These are phyloP conservation scores for Porites cylindrica DNA, from an alignment of 92 coral and sea anemone genomes.

Conservation along the genomic window DNA sequence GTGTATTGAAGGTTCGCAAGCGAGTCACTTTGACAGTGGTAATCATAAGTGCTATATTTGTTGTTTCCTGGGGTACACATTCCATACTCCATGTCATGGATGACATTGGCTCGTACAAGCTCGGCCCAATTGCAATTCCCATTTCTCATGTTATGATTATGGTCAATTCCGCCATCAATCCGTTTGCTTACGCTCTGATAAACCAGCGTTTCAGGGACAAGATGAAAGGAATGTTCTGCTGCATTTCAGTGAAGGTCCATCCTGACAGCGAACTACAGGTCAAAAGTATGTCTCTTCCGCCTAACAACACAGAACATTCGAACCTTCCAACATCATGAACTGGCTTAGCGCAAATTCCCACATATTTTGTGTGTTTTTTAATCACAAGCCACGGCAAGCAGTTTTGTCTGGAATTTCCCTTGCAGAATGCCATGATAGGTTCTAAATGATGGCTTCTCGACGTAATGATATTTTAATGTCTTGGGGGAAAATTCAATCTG, in stretches of 20 bases:
- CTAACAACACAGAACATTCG: no score
- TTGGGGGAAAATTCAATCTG: no score
- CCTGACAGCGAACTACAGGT: neutral
- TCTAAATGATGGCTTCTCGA: no score
- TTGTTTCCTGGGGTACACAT: conserved; percentile 18
- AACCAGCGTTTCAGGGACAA: conserved; percentile 24
- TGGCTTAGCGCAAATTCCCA: no score
- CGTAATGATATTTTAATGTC: no score
- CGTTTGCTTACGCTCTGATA: conserved; percentile 7
- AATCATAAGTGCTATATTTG: conserved; percentile 16
- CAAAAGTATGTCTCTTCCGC: no score
- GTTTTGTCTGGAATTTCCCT: no score
- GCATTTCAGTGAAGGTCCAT: neutral
- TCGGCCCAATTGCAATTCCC: neutral
- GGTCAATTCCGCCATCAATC: conserved; percentile 10
- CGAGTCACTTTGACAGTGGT: conserved; percentile 35
- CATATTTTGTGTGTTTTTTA: no score
- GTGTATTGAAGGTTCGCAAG: conserved; percentile 30
- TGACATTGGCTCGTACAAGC: no score
- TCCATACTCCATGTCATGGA: neutral
- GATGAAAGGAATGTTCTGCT: conserved; percentile 11
- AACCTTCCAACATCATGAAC: no score
- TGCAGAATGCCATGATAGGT: no score
- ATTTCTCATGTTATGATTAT: neutral
- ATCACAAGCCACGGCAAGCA: no score